Conservation (phyloP, 1,140 invertebrate genomes). For the Megalopta genalis region DNA sequence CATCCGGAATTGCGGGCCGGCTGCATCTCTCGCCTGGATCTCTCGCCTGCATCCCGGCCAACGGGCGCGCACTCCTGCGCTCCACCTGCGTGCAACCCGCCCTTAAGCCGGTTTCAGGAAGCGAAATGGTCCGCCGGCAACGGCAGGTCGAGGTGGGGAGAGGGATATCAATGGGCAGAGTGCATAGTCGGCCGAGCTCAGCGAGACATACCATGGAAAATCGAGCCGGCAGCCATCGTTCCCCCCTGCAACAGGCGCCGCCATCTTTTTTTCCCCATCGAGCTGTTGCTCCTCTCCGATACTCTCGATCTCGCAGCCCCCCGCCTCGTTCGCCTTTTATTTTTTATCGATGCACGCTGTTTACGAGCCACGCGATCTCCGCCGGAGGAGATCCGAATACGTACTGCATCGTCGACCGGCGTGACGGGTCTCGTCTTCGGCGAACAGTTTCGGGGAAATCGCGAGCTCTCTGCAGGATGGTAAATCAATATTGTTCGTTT, state of each 20-base stretch:
- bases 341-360: background rate
- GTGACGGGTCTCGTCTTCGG: background rate
- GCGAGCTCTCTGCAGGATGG: too few relatives aligned
- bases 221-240: slow-evolving; percentile 47
- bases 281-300: slow-evolving; percentile 37
- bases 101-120: slow-evolving; percentile 52
- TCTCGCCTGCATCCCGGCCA: slow-evolving; percentile 42
- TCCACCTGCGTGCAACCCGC: slow-evolving; percentile 60
- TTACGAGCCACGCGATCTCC: background rate
- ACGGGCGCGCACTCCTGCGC: slow-evolving; percentile 46
- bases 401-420: too few relatives aligned
- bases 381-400: background rate
- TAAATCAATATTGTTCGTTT: too few relatives aligned
- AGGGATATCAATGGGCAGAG: slow-evolving; percentile 9
- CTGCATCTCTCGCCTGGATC: too few relatives aligned
- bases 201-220: slow-evolving; percentile 27
- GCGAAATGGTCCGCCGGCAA: slow-evolving; percentile 25
- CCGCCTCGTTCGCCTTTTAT: background rate
- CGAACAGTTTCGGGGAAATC: background rate
- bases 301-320: slow-evolving; percentile 17
- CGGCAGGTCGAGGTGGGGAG: background rate
- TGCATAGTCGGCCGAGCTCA: background rate
- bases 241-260: slow-evolving; percentile 27
- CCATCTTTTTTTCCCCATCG: slow-evolving; percentile 35
- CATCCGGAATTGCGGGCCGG: slow-evolving; percentile 44